Base-by-base conservation (phyloP, 1,140 invertebrate species). In the Drosophila guanche region DNA sequence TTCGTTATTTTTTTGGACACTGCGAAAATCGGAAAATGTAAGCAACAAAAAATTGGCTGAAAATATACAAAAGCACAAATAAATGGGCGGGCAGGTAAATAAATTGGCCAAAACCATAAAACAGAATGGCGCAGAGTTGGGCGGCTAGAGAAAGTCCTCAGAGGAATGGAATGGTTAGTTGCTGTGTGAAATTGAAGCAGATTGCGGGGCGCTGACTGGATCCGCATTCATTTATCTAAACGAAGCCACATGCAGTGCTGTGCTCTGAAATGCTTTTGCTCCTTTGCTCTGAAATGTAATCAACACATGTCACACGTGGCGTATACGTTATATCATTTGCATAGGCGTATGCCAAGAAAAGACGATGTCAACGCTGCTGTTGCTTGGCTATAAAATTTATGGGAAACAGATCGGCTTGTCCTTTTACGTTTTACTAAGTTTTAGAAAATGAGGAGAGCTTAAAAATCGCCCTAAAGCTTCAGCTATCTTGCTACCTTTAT, bases 241-340 rank as follows among this genome's bases (percentile, higher is more conserved):
- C 66, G 29, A 23, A 20, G 53, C 16, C 10, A 23, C 29, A 29
- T 10, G 27, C 27, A 33, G 27, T 33, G 33, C 29, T 3, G 8
- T 8, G 25, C 25, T 6, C 8, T n/a, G n/a, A n/a, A n/a, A n/a
- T 33, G 29, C 3, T 37, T 0, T 37, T 37, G 33, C 41, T 52
- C 5, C 16, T 14, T 40, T n/a, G 5, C 55, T 14, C 41, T 25
- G 47, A 71, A 72, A 62, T 55, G 58, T 46, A 73, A 72, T 56
- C 67, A 72, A 62, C 69, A 55, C 69, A 55, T 71, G 57, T 61
- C 57, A 45, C 57, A 72, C 67, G 40, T 72, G 69, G 66, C 66
- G 66, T 70, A 71, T 70, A 53, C 51, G 57, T 29, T 47, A 72
- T 48, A 56, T 72, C 46, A 73, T 72, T 73, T 72, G 68, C 57